Base-by-base conservation (phyloP, 2,113 vertebrate species). In the Pseudopipra pipra region DNA sequence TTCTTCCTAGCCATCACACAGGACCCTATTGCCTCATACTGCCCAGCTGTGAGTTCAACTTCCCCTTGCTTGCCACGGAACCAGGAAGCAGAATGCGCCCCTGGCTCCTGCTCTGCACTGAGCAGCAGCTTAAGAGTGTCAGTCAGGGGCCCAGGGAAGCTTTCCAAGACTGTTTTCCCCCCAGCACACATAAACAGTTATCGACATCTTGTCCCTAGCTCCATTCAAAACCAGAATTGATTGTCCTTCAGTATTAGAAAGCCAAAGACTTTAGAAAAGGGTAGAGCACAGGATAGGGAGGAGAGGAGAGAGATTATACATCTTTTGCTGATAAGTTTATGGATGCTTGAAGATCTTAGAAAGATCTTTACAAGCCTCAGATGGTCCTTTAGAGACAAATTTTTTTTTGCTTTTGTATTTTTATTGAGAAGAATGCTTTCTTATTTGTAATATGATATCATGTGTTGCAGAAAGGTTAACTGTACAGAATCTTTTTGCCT, bases 301-400 rank as follows among this genome's bases (percentile, higher is more conserved):
- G 4, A 7, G 5, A 71, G 19, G 21, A 47, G 61, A 78, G 11
- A 70, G 23, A 10, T 25, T 25, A 51, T 0, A 0, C 7, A 10
- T 16, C 12, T 80, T 73, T 59, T 73, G 21, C 14, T 74, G 44
- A 8, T 54, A 31, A 31, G 2, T 27, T 58, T 54, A 28, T 58
- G 55, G 18, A 24, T 49, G 16, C 28, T 25, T 35, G 46, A 75
- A 83, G 44, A 35, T 31, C 25, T 71, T 41, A 41, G 6, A 44
- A 84, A 72, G 30, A 63, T 58, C 37, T 41, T 73, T 76, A 35
- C 52, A 67, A 59, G 25, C 8, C 61, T 79, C 54, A 21, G 7
- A 22, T 30, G 2, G 6, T 25, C 39, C 8, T 25, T 68, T 2
- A 46, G 39, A 6, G 47, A 28, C 2, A 70, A 43, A 13, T 28